Evolutionary conservation across 2,113 vertebrate genomes (phyloP).

Genomic region (Porphyrio hochstetteri): DNA sequence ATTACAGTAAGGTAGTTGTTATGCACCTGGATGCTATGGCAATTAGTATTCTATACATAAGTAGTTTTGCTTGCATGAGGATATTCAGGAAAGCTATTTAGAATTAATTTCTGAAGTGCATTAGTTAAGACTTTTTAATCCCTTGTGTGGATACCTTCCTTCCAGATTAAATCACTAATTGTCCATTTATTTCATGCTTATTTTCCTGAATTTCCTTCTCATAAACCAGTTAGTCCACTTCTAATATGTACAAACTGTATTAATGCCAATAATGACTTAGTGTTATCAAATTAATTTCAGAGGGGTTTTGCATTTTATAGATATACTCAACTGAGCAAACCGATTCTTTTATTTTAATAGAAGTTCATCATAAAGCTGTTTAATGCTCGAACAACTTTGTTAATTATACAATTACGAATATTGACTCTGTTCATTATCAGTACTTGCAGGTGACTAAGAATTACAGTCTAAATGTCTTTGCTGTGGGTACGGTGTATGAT

Average conservation of each 20-base stretch:
- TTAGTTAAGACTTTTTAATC: background rate
- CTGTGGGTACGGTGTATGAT: background rate
- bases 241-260: background rate
- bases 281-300: slow-evolving; percentile 33
- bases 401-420: background rate
- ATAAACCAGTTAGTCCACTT: background rate
- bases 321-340: background rate
- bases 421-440: background rate
- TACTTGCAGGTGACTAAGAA: background rate
- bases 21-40: background rate
- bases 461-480: background rate
- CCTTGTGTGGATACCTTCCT: background rate
- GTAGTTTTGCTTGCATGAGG: background rate
- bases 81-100: background rate
- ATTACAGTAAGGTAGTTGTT: background rate
- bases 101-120: slow-evolving; percentile 21
- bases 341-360: background rate
- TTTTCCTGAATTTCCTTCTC: slow-evolving; percentile 6
- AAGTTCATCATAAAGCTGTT: background rate
- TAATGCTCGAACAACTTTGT: background rate
- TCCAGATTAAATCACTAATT: slow-evolving; percentile 25
- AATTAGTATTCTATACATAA: background rate
- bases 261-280: background rate
- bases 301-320: background rate
- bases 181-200: background rate